Conservation (phyloP, 2,797 vertebrate species). For the Dallia pectoralis region DNA sequence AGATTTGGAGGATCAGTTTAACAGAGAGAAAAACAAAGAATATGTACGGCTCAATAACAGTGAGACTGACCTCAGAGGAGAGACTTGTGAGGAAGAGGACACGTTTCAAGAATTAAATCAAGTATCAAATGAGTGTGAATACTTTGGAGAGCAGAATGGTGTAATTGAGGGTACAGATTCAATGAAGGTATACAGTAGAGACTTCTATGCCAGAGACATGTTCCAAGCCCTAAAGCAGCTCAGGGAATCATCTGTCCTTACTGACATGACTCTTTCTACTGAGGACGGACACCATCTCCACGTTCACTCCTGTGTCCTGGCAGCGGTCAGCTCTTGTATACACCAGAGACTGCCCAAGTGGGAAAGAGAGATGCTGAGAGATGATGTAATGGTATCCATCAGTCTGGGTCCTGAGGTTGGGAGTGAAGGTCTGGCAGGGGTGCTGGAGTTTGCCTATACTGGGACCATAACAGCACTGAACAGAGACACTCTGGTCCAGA, state of each 20-base stretch:
- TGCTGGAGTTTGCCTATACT: conserved; percentile 76
- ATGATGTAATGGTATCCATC: conserved; percentile 30
- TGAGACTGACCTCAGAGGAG: neutral
- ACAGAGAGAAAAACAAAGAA: neutral
- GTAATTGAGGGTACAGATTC: neutral
- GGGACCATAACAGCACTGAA: conserved; percentile 52
- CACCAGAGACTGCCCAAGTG: conserved; percentile 29
- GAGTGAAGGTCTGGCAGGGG: conserved; percentile 55
- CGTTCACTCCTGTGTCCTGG: conserved; percentile 66
- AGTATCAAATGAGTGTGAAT: neutral
- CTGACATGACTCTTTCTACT: conserved; percentile 66
- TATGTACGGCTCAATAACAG: neutral
- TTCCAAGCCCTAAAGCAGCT: conserved; percentile 59
- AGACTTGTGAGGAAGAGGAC: neutral
- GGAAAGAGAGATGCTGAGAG: neutral
- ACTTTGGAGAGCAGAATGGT: neutral
- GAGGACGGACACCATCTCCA: conserved; percentile 38
- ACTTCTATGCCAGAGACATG: conserved; percentile 45
- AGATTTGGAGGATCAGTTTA: neutral
- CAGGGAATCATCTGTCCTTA: conserved; percentile 57
- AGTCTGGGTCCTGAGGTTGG: conserved; percentile 54
- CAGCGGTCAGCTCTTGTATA: conserved; percentile 64
- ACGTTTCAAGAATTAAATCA: neutral
- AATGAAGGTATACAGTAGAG: conserved; percentile 34
- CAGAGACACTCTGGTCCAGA: conserved; percentile 22